Evolutionary conservation across 1,140 invertebrate species (phyloP), one percentile per base, ranked within the genome.

Genomic region (Bombus pascuorum): DNA sequence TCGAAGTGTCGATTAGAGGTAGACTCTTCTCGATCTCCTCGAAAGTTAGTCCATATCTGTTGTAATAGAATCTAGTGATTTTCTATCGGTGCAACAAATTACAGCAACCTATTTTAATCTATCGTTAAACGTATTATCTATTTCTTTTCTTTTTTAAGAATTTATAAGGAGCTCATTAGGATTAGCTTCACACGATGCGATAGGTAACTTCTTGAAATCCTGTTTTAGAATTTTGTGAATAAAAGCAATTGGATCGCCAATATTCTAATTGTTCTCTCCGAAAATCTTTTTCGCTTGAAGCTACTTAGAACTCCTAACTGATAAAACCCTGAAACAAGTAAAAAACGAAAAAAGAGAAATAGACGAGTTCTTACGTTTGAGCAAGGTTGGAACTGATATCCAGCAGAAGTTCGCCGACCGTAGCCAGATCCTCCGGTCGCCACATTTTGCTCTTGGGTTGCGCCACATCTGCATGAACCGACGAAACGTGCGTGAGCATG

Each of bases 21-120:
- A 99, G 93, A 70, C 97, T 97, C 91, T 98, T 98, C 91, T 98
- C 97, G 73, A 99, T 97, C 90, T 98, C 98, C 90, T 98, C 97
- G 89, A 97, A 97, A 0, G 96, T 97, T 37, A 99, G 94, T 4
- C 97, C 97, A 90, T 98, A 99, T 72, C 98, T 98, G 93, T 37
- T 42, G 5, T 42, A 39, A 80, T 80, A 53, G 39, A 6, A 57
- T 66, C 47, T 53, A 5, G 39, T 77, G 34, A 74, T 42, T 18
- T 32, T 70, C 34, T 37, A 37, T 18, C 18, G 18, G 37, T 9
- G n/a, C 2, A 37, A 70, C 34, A 66, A 65, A 32, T 34, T 34
- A 22, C 47, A 22, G 5, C 18, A 53, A 53, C 18, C 3, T 37
- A 3, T 37, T 37, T 37, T 37, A 37, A 53, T 53, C 47, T 22